Base-by-base conservation (phyloP, 2,113 vertebrate species). In the Oncorhynchus clarkii region DNA sequence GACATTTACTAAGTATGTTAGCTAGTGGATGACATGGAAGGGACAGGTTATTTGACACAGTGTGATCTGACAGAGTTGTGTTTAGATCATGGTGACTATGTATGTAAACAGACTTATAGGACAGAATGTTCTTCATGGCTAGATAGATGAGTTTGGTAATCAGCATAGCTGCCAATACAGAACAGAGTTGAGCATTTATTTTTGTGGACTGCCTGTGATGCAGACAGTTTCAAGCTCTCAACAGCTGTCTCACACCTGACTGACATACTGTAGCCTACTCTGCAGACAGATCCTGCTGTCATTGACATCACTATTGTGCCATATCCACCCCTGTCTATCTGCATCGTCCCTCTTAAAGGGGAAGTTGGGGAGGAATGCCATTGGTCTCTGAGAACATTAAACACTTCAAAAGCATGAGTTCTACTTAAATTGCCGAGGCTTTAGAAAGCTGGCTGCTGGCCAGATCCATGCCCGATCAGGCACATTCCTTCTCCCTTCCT, bases 401-500 rank as follows among this genome's bases (percentile, higher is more conserved):
- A 87, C 86, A 89, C 87, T 87, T 88, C 76, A 89, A 85, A 88
- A 88, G 84, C 78, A 71, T 31, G 77, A 85, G 84, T 88, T 89
- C 81, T 74, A 80, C 74, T 83, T 74, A 79, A 80, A 82, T 76
- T 73, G 76, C 85, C 78, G 78, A 81, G 80, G 75, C 74, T 84
- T 80, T 81, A 81, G 79, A 29, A 72, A 72, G 77, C 82, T 86
- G 81, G 84, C 81, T 51, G 22, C 4, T 18, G 78, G 71, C 78
- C 86, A 78, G 75, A 39, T 24, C 74, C 76, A 66, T 72, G 82
- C 76, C 82, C 85, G 80, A 87, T 85, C 83, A 80, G 70, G 70
- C 86, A 80, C 74, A 34, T 76, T 68, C 72, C 71, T 31, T 27
- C 78, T 74, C 26, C 64, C 70, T 54, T 75, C 45, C 29, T 72